These are phyloP conservation scores for Periplaneta americana DNA, from an alignment of 1,140 invertebrate genomes.

Conservation along the genomic window DNA sequence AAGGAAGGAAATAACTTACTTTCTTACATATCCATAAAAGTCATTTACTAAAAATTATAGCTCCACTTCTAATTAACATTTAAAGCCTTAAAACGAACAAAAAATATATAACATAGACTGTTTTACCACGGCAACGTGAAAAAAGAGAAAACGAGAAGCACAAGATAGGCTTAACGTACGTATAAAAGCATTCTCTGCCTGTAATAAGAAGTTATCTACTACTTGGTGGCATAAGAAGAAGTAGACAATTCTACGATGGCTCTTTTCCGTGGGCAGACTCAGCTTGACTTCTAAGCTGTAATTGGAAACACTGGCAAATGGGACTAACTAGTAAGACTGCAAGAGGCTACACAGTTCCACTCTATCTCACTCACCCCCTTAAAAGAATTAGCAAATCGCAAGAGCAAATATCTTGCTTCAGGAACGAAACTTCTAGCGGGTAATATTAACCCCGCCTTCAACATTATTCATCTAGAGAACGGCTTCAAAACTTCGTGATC, in stretches of 20 bases:
- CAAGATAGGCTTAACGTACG: not conserved
- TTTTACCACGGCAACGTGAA: not conserved
- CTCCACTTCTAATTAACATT: not conserved
- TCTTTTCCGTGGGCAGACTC: not conserved
- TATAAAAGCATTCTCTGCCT: not conserved
- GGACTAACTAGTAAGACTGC: not conserved
- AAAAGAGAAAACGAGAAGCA: not conserved
- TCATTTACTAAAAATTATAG: not conserved
- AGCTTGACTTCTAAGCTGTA: not conserved
- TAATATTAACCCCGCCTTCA: too few relatives aligned
- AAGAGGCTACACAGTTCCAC: not conserved
- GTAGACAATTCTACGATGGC: not conserved
- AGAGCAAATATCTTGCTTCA: too few relatives aligned
- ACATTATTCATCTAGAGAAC: too few relatives aligned
- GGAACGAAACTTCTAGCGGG: too few relatives aligned
- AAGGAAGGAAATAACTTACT: not conserved
- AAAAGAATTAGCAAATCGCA: not conserved
- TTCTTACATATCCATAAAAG: not conserved
- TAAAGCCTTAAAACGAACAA: not conserved
- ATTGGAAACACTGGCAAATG: not conserved
- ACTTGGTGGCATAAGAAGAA: not conserved
- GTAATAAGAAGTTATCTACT: not conserved
- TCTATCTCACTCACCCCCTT: not conserved
- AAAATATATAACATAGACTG: not conserved
- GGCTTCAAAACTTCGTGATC: too few relatives aligned